Evolutionary conservation across 2,888 invertebrate species (phyloP), one percentile per base, ranked within the genome.

Genomic region (Autographa pulchrina): DNA sequence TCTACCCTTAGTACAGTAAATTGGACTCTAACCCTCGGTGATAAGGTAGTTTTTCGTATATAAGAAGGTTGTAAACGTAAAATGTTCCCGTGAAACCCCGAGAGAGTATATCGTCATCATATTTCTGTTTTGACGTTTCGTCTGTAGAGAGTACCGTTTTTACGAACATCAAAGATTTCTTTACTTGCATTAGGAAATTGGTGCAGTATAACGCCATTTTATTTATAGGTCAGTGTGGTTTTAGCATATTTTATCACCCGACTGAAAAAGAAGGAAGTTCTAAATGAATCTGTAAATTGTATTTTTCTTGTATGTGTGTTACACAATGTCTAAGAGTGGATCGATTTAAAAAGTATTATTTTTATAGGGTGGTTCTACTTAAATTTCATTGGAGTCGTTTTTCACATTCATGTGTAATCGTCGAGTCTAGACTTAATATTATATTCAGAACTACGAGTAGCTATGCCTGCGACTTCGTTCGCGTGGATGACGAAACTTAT

Each of bases 31-130:
- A 11, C 0, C 0, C 13, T 0, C 31, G 0, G 16, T 0, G 0
- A 52, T 84, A 86, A 62, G 78, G 87, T 83, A 72, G 56, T 52
- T 76, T 71, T 74, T 88, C 8, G 38, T 52, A 16, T 65, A 65
- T 74, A 72, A 73, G 78, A 73, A 74, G 69, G 81, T 87, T 86
- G 80, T 72, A 75, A 72, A 78, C 64, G 64, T 70, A 61, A 77
- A 82, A 81, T 77, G 70, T 78, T 66, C 54, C 70, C 65, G 56
- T 74, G 77, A 84, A 86, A 80, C 74, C 90, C 84, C 88, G n/a
- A 63, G 86, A 86, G 90, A 88, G 86, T 75, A 82, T 80, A 84
- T 83, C 88, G 89, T 89, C 87, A 87, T 90, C 88, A 91, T 92
- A 90, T 91, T 91, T 91, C 81, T 85, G 85, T 88, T 90, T 87